These are phyloP conservation scores for Melinaea marsaeus DNA, from an alignment of 2,888 invertebrate genomes.

Conservation along the genomic window DNA sequence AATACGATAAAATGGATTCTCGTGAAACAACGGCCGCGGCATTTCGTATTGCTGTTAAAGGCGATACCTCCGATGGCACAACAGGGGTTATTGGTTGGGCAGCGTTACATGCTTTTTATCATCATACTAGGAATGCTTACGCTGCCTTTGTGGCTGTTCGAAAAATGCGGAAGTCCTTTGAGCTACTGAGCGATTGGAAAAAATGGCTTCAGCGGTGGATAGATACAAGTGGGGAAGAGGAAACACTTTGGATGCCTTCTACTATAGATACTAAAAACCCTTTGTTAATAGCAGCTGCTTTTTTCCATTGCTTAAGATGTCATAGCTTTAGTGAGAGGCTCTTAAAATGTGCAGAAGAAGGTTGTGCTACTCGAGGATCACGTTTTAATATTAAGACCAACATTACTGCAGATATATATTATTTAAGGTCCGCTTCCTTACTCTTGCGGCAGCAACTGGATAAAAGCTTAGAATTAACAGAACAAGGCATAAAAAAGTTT, in stretches of 20 bases:
- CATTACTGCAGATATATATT: slow-evolving; percentile 47
- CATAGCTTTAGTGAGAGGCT: slow-evolving; percentile 55
- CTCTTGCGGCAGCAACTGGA: slow-evolving; percentile 47
- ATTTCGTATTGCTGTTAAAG: slow-evolving; percentile 60
- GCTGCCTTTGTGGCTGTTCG: slow-evolving; percentile 60
- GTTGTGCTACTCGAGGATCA: slow-evolving; percentile 52
- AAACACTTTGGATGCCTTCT: slow-evolving; percentile 59
- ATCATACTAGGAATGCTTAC: slow-evolving; percentile 43
- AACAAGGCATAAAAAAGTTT: slow-evolving; percentile 46
- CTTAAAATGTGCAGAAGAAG: slow-evolving; percentile 51
- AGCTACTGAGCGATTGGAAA: slow-evolving; percentile 56
- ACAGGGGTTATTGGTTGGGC: slow-evolving; percentile 68
- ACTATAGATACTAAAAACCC: slow-evolving; percentile 49
- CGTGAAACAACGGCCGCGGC: slow-evolving; percentile 50
- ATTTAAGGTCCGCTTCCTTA: slow-evolving; percentile 55
- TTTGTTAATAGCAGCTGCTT: slow-evolving; percentile 61
- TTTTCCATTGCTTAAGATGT: slow-evolving; percentile 66
- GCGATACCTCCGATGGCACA: slow-evolving; percentile 60
- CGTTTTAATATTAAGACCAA: slow-evolving; percentile 32
- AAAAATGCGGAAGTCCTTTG: slow-evolving; percentile 63
- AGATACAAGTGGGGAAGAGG: slow-evolving; percentile 63
- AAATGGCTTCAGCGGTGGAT: slow-evolving; percentile 54
- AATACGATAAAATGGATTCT: slow-evolving; percentile 51
- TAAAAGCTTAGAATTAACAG: slow-evolving; percentile 46
- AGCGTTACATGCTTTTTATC: slow-evolving; percentile 59